Base-by-base conservation (phyloP, 2,888 invertebrate species). In the Epistrophe eligans region DNA sequence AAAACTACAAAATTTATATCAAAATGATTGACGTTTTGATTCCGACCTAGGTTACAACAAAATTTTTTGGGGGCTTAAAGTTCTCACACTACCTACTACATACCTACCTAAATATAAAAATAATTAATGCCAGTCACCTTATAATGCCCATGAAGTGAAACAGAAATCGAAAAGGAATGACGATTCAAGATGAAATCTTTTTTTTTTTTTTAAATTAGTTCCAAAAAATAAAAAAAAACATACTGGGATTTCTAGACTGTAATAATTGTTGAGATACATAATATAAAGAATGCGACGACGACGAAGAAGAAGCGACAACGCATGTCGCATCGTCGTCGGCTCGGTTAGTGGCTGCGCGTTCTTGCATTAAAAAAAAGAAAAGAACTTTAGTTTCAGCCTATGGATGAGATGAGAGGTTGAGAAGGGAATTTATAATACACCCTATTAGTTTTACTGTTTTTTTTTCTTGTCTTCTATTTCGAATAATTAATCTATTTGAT, bases 21-120 rank as follows among this genome's bases (percentile, higher is more conserved):
- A n/a, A 60, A 70, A 79, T 84, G 84, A 84, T 84, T 81, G 84
- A 84, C 80, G 77, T 81, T 77, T 77, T 48, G 72, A 72, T 84
- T 81, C 84, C 48, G 84, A 84, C 84, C 84, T 84, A 84, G 84
- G 84, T 40, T 81, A 77, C 15, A 57, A 28, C 9, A 17, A 28
- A 38, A 67, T 43, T n/a, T 67, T 67, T 48, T 57, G 40, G 79
- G 55, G 55, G 38, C n/a, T 19, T 13, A 55, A 80, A 64, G 45
- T 76, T 84, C 80, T 72, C 71, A 62, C 80, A 80, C 19, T 38
- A 24, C 24, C 24, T 24, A 24, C 2, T 24, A 24, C 3, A 24
- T 24, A 24, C 3, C 2, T 24, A 24, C n/a, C 13, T 8, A 6
- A 0, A 0, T 52, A 57, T 48, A 67, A 13, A 57, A 24, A 58